These are phyloP conservation scores for Helogale parvula DNA, from an alignment of 2,113 vertebrate genomes.

Conservation along the genomic window DNA sequence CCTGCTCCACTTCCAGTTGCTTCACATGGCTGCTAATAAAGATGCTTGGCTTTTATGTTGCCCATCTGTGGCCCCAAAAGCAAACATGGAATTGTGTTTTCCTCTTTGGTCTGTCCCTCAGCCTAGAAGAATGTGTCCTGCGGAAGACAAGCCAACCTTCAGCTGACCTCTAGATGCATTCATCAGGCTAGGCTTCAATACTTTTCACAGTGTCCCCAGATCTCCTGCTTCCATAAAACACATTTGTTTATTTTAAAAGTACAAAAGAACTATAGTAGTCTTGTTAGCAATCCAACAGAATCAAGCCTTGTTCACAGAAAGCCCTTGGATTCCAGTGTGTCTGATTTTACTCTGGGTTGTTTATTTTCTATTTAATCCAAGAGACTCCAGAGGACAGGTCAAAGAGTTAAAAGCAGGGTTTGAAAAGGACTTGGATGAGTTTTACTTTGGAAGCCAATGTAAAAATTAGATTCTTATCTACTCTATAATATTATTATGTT, in stretches of 20 bases:
- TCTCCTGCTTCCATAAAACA: neutral
- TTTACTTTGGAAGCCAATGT: neutral
- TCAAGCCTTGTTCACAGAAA: constrained; percentile 50
- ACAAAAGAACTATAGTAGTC: neutral
- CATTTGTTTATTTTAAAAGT: constrained; percentile 51
- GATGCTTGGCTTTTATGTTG: neutral
- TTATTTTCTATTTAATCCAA: constrained; percentile 61
- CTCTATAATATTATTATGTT: constrained; percentile 41
- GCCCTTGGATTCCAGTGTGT: neutral
- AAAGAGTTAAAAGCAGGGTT: constrained; percentile 35
- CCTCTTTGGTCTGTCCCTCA: neutral
- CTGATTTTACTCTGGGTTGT: constrained; percentile 38
- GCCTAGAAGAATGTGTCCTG: neutral
- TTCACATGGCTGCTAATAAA: constrained; percentile 64
- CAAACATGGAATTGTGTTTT: neutral
- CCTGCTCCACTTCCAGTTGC: constrained; percentile 37
- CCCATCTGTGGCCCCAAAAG: constrained; percentile 24
- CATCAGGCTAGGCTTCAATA: neutral
- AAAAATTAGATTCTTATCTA: constrained; percentile 42
- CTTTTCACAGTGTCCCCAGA: neutral
- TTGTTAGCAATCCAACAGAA: neutral
- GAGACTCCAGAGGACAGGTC: neutral
- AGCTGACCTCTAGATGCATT: constrained; percentile 11
- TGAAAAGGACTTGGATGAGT: constrained; percentile 9
- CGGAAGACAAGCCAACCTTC: neutral